phyloP scores from a whole-genome alignment of 2,888 invertebrate genomes.

The Amphiduros pacificus region DNA sequence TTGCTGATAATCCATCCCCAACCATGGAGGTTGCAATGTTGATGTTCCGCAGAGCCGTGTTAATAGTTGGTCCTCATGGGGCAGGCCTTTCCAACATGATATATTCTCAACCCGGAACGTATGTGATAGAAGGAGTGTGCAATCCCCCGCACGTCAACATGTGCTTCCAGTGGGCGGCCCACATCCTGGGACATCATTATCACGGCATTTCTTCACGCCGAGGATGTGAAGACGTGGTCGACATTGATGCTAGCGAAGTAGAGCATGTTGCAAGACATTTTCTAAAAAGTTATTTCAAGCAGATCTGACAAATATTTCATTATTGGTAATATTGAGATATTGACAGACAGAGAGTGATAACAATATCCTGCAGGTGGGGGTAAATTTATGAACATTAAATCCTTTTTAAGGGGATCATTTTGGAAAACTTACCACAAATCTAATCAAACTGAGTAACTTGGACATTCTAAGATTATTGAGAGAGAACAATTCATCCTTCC shows the following conservation, averaged over 20 bases:
- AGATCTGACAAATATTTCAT: too few relatives aligned
- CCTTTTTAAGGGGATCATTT: too few relatives aligned
- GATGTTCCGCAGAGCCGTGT: conserved; percentile 25
- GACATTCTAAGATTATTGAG: too few relatives aligned
- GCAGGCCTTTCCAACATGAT: conserved; percentile 32
- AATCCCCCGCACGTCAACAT: conserved; percentile 35
- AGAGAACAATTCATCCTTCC: too few relatives aligned
- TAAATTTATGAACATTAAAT: too few relatives aligned
- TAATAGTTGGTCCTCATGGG: conserved; percentile 34
- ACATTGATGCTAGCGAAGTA: conserved; percentile 12
- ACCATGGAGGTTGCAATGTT: conserved; percentile 22
- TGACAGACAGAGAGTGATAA: too few relatives aligned
- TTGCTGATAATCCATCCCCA: conserved; percentile 27
- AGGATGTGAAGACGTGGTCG: conserved; percentile 27
- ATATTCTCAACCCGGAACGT: conserved; percentile 23
- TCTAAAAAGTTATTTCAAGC: too few relatives aligned
- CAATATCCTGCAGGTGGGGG: too few relatives aligned
- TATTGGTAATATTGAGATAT: too few relatives aligned
- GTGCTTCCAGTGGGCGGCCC: conserved; percentile 31
- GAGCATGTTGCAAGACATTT: background rate
- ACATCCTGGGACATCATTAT: conserved; percentile 29
- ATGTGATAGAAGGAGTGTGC: conserved; percentile 32
- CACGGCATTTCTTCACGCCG: conserved; percentile 28
- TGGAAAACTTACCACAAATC: too few relatives aligned
- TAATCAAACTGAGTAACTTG: too few relatives aligned